Conservation (phyloP, 2,113 vertebrate species). For the Hymenochirus boettgeri region DNA sequence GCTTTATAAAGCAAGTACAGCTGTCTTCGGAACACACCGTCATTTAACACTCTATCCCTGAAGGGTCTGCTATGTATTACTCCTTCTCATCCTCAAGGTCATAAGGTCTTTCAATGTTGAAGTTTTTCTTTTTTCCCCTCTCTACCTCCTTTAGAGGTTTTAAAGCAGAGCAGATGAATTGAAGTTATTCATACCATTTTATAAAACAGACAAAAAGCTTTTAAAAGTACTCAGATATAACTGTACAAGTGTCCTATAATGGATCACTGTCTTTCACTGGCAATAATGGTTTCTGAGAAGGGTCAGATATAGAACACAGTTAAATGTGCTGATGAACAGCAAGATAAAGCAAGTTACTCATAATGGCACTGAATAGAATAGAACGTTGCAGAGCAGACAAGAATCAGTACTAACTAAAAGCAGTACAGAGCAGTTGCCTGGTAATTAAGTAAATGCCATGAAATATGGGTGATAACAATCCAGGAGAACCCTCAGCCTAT, state of each 20-base stretch:
- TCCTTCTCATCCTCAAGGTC: constrained; percentile 26
- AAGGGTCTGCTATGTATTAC: constrained; percentile 26
- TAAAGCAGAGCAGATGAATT: constrained; percentile 27
- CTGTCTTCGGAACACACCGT: neutral
- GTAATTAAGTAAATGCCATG: constrained; percentile 19
- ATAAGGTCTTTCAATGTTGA: constrained; percentile 20
- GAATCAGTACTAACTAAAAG: constrained; percentile 29
- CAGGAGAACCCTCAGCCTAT: neutral
- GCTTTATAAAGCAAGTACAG: too few relatives aligned
- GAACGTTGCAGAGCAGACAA: neutral
- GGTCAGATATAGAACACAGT: constrained; percentile 27
- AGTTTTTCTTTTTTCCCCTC: constrained; percentile 7
- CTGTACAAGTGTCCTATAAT: constrained; percentile 34
- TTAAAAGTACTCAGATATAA: constrained; percentile 40
- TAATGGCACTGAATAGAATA: constrained; percentile 21
- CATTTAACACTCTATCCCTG: constrained; percentile 21
- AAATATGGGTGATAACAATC: neutral
- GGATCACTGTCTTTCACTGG: constrained; percentile 28
- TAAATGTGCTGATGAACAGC: constrained; percentile 16
- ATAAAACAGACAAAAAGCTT: constrained; percentile 30
- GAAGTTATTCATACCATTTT: constrained; percentile 30
- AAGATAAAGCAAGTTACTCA: constrained; percentile 20
- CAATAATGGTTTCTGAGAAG: constrained; percentile 34
- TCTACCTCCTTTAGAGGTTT: constrained; percentile 20
- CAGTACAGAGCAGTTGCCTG: neutral